A percentile compares a stretch with the other conserved stretches of the same genome.
Evolutionary conservation across 2,888 invertebrate genomes (phyloP).

Genomic region (Phymatocera aterrima): DNA sequence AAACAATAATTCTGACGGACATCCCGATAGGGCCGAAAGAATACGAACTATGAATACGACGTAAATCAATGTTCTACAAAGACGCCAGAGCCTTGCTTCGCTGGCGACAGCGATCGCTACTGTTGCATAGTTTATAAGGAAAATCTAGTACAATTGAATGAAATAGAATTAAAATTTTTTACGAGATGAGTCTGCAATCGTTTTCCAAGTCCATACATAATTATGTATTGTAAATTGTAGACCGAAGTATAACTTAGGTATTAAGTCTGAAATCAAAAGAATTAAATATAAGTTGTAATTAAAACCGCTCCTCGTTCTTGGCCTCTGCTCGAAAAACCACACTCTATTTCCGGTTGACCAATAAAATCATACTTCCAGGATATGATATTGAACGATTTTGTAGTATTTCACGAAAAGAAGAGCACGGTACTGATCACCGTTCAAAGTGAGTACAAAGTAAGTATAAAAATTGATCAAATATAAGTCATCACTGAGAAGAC

Average conservation of each 20-base stretch:
- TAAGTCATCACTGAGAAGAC: no score
- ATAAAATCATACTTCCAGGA: not conserved
- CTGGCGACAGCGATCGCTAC: not conserved
- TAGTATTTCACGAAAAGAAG: no score
- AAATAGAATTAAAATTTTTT: not conserved
- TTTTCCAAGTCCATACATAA: not conserved
- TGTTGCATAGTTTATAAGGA: constrained; percentile 18
- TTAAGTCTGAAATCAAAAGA: constrained; percentile 26
- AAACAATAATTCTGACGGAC: not conserved
- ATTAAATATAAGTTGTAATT: not conserved
- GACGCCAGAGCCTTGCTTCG: not conserved
- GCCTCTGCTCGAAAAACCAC: not conserved
- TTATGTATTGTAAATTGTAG: not conserved
- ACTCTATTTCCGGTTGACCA: not conserved
- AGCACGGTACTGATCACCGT: no score
- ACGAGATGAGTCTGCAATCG: not conserved
- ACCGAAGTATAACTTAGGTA: not conserved
- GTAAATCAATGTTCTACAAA: not conserved
- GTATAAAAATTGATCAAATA: no score
- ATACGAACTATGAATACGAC: not conserved
- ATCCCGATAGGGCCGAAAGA: not conserved
- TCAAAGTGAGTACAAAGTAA: no score
- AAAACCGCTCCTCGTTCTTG: not conserved
- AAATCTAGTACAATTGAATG: not conserved
- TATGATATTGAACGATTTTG: not conserved